Percentiles rank a stretch among this genome's conserved stretches.
Evolutionary conservation across 2,797 vertebrate genomes (phyloP).

Genomic region (Geotrypetes seraphini): DNA sequence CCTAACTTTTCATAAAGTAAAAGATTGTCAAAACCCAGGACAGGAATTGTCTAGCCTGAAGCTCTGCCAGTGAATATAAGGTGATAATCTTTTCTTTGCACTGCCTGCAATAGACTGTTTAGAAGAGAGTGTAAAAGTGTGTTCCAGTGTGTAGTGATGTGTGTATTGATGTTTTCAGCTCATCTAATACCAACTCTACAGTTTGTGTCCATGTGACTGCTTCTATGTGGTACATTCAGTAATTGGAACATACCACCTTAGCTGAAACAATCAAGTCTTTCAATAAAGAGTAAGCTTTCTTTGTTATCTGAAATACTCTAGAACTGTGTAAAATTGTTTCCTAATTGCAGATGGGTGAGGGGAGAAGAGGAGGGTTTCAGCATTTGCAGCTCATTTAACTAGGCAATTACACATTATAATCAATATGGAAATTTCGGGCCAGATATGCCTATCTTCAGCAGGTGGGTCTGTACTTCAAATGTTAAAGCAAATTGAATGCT

Average conservation of each 20-base stretch:
- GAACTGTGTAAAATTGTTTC: conserved; percentile 45
- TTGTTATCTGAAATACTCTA: conserved; percentile 37
- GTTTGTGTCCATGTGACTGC: conserved; percentile 29
- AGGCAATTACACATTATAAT: conserved; percentile 53
- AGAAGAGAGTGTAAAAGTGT: no score
- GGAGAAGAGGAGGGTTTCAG: no score
- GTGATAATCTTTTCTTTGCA: no score
- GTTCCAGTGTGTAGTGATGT: conserved; percentile 12
- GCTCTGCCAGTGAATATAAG: no score
- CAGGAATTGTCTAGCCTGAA: no score
- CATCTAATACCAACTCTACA: conserved; percentile 19
- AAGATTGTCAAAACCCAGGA: no score
- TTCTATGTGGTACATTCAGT: conserved; percentile 33
- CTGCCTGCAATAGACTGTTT: no score
- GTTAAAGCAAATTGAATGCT: conserved; percentile 43
- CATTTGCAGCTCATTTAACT: conserved; percentile 55
- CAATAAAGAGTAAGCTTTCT: conserved; percentile 43
- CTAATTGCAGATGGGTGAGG: no score
- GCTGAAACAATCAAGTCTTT: conserved; percentile 46
- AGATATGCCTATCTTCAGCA: conserved; percentile 47
- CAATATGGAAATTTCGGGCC: conserved; percentile 58
- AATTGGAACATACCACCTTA: conserved; percentile 40
- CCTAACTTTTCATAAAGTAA: no score
- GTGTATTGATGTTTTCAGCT: conserved; percentile 18
- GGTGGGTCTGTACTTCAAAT: conserved; percentile 42